Evolutionary conservation across 92 coral and sea anemone genomes (phyloP).

Genomic region (Bergia puertoricense): DNA sequence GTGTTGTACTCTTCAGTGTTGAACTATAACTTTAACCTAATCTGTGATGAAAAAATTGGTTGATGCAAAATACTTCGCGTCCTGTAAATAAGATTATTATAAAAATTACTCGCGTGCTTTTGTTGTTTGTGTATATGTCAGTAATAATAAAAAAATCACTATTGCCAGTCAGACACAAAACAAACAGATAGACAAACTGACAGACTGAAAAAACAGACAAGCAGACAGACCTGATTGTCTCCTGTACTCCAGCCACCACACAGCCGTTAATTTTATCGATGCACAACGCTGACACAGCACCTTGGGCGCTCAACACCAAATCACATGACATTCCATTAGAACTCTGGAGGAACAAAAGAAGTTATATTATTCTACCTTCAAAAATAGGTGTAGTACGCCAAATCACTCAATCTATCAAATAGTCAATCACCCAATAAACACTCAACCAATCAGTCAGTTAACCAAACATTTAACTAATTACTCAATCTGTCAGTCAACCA

Average conservation of each 20-base stretch:
- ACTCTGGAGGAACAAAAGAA: slow-evolving; percentile 51
- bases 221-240: slow-evolving; percentile 64
- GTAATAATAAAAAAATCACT: no score
- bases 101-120: no score
- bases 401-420: background rate
- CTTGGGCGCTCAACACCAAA: slow-evolving; percentile 88
- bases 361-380: background rate
- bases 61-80: no score
- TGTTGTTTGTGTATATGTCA: no score
- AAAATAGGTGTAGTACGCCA: background rate
- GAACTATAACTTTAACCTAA: no score
- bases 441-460: background rate
- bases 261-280: slow-evolving; percentile 93
- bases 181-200: background rate
- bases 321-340: slow-evolving; percentile 97
- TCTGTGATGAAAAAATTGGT: no score
- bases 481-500: background rate
- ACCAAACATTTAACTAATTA: background rate
- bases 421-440: background rate
- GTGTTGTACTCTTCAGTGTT: no score
- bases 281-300: slow-evolving; percentile 94
- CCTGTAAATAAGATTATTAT: no score
- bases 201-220: background rate
- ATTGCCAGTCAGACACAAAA: background rate
- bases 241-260: slow-evolving; percentile 94